Evolutionary conservation across 2,113 vertebrate species (phyloP).

Genomic region (Podocnemis expansa): DNA sequence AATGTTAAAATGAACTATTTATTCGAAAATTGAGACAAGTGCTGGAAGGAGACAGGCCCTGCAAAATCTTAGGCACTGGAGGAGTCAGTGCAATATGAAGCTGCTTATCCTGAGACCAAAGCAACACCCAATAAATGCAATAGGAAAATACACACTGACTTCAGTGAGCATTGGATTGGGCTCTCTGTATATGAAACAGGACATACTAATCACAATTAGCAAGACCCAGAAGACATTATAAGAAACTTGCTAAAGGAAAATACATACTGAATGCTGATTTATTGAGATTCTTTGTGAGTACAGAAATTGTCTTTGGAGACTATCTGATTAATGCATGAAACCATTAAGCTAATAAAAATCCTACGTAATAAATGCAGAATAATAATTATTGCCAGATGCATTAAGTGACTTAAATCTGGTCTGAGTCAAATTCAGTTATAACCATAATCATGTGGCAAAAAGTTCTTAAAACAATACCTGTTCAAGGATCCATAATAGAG

Average conservation of each 20-base stretch:
- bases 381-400: conserved; percentile 60
- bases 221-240: conserved; percentile 27
- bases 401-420: conserved; percentile 67
- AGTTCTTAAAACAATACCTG: conserved; percentile 59
- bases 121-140: background rate
- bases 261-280: background rate
- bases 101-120: background rate
- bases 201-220: conserved; percentile 33
- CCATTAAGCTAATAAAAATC: conserved; percentile 68
- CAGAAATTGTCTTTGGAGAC: conserved; percentile 41
- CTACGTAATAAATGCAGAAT: conserved; percentile 63
- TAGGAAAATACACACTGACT: background rate
- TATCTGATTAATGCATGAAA: conserved; percentile 63
- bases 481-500: conserved; percentile 3
- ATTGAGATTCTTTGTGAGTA: conserved; percentile 35
- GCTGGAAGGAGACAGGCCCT: background rate
- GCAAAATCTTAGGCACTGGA: background rate
- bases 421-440: conserved; percentile 52
- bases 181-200: conserved; percentile 39
- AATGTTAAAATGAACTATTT: background rate
- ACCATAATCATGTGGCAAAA: conserved; percentile 18
- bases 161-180: background rate
- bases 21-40: background rate
- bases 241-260: conserved; percentile 5
- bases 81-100: background rate